phyloP scores from a whole-genome alignment of 2,888 invertebrate species.

The Agrilus mali region DNA sequence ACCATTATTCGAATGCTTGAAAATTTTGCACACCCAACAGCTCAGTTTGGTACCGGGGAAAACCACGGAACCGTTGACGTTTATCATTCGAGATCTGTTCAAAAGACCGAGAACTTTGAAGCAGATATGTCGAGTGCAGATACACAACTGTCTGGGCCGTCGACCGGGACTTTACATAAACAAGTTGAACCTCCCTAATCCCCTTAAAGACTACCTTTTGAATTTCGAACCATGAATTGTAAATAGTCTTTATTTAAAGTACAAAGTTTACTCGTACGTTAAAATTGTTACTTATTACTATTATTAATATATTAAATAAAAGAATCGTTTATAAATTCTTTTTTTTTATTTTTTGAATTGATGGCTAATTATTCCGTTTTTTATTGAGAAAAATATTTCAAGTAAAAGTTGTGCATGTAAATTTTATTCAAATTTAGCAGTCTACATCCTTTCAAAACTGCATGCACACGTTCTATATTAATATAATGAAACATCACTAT shows the following conservation, averaged over 20 bases:
- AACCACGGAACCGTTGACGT: constrained; percentile 48
- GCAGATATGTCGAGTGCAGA: constrained; percentile 55
- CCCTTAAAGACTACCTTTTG: constrained; percentile 55
- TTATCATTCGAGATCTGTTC: constrained; percentile 48
- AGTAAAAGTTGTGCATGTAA: no score
- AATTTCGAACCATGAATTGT: constrained; percentile 44
- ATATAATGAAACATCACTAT: no score
- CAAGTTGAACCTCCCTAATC: constrained; percentile 53
- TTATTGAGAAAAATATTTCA: no score
- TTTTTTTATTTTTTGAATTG: not conserved
- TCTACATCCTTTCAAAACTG: no score
- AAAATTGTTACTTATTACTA: no score
- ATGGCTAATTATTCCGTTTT: no score
- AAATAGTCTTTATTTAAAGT: not conserved
- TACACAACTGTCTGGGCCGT: constrained; percentile 52
- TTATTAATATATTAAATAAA: not conserved
- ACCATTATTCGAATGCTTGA: constrained; percentile 54
- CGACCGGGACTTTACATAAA: constrained; percentile 51
- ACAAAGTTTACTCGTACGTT: not conserved
- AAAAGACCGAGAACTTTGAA: constrained; percentile 57
- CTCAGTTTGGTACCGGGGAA: constrained; percentile 49
- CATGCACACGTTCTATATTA: no score
- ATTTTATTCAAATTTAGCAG: no score
- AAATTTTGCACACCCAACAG: constrained; percentile 50
- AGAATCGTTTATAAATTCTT: not conserved